Percentiles rank a stretch among this genome's conserved stretches.
These are phyloP conservation scores for Agrochola litura DNA, from an alignment of 2,888 invertebrate species.

Conservation along the genomic window DNA sequence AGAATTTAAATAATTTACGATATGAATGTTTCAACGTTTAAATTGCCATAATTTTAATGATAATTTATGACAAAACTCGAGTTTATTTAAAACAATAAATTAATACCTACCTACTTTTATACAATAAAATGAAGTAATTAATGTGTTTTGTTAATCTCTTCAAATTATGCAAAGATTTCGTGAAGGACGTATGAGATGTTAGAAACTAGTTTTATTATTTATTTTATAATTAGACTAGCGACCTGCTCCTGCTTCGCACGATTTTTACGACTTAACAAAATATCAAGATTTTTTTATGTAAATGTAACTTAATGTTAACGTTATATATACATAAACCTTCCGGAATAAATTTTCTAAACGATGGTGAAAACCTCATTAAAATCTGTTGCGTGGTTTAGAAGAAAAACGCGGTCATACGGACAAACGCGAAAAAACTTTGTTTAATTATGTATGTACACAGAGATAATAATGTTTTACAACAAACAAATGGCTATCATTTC, in stretches of 20 bases:
- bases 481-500: not conserved
- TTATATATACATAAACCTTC: too few relatives aligned
- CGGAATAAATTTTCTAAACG: too few relatives aligned
- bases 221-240: not conserved
- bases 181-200: slow-evolving; percentile 35
- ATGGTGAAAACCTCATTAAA: too few relatives aligned
- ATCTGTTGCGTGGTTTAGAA: too few relatives aligned
- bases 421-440: too few relatives aligned
- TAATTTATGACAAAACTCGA: slow-evolving; percentile 42
- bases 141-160: slow-evolving; percentile 38
- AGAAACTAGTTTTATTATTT: slow-evolving; percentile 17
- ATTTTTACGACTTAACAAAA: too few relatives aligned
- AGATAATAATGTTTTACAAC: not conserved
- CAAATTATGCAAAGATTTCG: slow-evolving; percentile 32
- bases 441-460: too few relatives aligned
- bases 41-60: slow-evolving; percentile 33
- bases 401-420: too few relatives aligned
- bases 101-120: slow-evolving; percentile 26
- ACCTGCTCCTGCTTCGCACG: too few relatives aligned
- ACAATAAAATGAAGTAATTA: slow-evolving; percentile 37
- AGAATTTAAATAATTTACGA: slow-evolving; percentile 19
- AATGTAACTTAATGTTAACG: too few relatives aligned
- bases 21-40: slow-evolving; percentile 34
- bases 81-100: slow-evolving; percentile 49
- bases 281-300: too few relatives aligned